These are phyloP conservation scores for Probosciger aterrimus DNA, from an alignment of 2,113 vertebrate genomes.

Conservation along the genomic window DNA sequence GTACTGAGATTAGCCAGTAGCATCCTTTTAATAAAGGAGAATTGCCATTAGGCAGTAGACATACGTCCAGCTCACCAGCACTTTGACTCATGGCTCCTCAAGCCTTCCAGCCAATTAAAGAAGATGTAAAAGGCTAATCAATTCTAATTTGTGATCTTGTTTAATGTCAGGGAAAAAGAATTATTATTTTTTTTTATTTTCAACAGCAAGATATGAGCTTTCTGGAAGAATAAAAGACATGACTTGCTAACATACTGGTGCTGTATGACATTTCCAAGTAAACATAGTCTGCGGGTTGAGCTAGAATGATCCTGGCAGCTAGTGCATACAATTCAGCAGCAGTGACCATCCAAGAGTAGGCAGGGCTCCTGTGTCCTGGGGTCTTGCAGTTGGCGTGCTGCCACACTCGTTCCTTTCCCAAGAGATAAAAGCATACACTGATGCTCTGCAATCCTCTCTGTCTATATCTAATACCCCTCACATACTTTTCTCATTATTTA, in stretches of 20 bases:
- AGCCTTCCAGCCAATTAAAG: neutral
- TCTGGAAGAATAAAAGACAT: neutral
- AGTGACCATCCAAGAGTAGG: neutral
- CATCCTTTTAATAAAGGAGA: neutral
- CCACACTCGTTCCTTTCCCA: neutral
- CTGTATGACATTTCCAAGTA: neutral
- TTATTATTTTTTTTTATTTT: neutral
- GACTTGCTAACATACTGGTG: neutral
- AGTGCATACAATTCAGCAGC: neutral
- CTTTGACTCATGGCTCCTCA: neutral
- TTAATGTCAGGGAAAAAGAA: neutral
- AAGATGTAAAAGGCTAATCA: constrained; percentile 15
- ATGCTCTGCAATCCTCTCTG: neutral
- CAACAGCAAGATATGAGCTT: neutral
- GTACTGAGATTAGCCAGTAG: neutral
- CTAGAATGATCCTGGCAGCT: constrained; percentile 17
- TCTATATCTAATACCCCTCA: neutral
- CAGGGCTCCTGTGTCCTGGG: neutral
- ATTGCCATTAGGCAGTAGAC: neutral
- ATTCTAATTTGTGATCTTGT: neutral
- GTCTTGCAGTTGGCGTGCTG: neutral
- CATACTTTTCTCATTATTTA: neutral
- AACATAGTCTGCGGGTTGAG: neutral
- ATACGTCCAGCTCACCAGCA: neutral
- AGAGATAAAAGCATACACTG: neutral